These are phyloP conservation scores for Callopanchax toddi DNA, from an alignment of 2,113 vertebrate species.

Conservation along the genomic window DNA sequence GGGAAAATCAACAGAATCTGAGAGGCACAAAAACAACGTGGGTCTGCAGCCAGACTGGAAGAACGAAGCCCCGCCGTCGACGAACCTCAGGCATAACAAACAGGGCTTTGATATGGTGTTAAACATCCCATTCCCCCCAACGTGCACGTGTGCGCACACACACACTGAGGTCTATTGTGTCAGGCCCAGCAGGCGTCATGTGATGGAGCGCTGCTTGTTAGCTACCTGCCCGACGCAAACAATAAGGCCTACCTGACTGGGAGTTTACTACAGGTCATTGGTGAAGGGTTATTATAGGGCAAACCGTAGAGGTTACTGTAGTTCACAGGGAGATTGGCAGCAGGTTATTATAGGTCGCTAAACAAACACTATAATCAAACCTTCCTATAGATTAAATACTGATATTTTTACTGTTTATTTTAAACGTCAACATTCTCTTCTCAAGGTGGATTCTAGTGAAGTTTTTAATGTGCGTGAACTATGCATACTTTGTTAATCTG, in stretches of 20 bases:
- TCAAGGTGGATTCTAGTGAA: no score
- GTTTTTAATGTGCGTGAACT: conserved; percentile 10
- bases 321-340: conserved; percentile 37
- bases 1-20: conserved; percentile 39
- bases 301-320: conserved; percentile 58
- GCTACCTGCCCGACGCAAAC: conserved; percentile 73
- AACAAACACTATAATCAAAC: no score
- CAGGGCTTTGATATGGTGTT: conserved; percentile 76
- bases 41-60: conserved; percentile 58
- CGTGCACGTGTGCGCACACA: conserved; percentile 44
- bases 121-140: conserved; percentile 71
- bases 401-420: no score
- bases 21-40: conserved; percentile 48
- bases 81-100: conserved; percentile 72
- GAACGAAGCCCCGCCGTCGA: conserved; percentile 48
- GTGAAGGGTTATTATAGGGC: conserved; percentile 55
- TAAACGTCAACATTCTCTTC: no score
- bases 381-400: no score
- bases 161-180: conserved; percentile 71
- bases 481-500: not conserved
- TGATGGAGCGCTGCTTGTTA: conserved; percentile 60
- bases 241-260: conserved; percentile 52
- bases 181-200: conserved; percentile 72
- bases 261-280: conserved; percentile 55
- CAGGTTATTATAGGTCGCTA: conserved; percentile 2